Conservation (phyloP, 2,113 vertebrate genomes). For the Brienomyrus brachyistius region DNA sequence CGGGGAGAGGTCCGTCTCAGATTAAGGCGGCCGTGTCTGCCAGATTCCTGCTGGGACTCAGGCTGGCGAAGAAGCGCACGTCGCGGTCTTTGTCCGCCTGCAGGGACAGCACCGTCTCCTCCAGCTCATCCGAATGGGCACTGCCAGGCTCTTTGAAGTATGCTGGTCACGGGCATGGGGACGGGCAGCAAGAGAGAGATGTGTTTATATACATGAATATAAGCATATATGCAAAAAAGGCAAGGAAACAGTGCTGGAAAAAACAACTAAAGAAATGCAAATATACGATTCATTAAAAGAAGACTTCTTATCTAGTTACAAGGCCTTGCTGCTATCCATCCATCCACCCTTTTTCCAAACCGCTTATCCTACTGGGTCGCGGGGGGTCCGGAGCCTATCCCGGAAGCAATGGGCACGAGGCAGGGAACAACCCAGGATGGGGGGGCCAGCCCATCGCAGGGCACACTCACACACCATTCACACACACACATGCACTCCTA, state of each 20-base stretch:
- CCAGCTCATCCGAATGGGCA: slow-evolving; percentile 75
- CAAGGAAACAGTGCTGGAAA: neutral
- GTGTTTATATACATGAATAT: neutral
- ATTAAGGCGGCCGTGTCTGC: slow-evolving; percentile 56
- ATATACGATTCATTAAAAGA: neutral
- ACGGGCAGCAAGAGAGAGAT: neutral
- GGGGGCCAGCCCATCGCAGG: too few relatives aligned
- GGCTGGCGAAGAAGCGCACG: slow-evolving; percentile 76
- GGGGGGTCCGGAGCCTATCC: too few relatives aligned
- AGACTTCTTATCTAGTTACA: neutral
- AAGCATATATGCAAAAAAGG: neutral
- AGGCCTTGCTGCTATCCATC: neutral
- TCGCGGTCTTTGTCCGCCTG: slow-evolving; percentile 80
- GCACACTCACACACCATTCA: too few relatives aligned
- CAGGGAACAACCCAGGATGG: too few relatives aligned
- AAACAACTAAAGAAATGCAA: neutral
- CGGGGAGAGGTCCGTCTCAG: slow-evolving; percentile 31
- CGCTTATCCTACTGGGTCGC: too few relatives aligned
- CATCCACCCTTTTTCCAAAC: too few relatives aligned
- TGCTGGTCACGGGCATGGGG: slow-evolving; percentile 41
- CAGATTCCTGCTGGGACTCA: slow-evolving; percentile 62
- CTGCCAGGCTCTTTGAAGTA: slow-evolving; percentile 81
- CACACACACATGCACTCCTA: too few relatives aligned
- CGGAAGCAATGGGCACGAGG: too few relatives aligned
- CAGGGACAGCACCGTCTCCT: slow-evolving; percentile 72